Conservation (phyloP, 2,888 invertebrate species). For the Pterostichus niger region DNA sequence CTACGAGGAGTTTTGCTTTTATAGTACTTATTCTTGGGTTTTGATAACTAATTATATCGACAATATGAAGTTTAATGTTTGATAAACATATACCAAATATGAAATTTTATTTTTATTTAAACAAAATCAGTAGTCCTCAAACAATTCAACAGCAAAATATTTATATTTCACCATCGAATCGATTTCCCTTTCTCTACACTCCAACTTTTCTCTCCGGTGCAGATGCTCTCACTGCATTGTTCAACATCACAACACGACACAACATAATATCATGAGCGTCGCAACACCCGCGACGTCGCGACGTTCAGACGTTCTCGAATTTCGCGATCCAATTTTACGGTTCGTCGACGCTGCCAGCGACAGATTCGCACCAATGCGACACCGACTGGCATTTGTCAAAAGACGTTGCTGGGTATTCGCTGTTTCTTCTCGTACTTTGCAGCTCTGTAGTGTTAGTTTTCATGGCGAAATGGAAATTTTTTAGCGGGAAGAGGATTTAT, state of each 20-base stretch:
- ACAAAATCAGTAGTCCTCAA: too few species aligned
- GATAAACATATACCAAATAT: too few species aligned
- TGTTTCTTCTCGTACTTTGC: slow-evolving; percentile 55
- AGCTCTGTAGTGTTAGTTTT: slow-evolving; percentile 31
- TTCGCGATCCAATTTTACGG: slow-evolving; percentile 66
- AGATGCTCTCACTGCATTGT: slow-evolving; percentile 33
- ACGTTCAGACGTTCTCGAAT: slow-evolving; percentile 24
- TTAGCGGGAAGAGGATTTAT: background rate
- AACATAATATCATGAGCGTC: slow-evolving; percentile 6
- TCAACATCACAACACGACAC: slow-evolving; percentile 17
- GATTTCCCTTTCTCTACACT: background rate
- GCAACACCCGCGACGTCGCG: slow-evolving; percentile 4
- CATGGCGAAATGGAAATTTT: slow-evolving; percentile 25
- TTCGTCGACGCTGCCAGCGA: slow-evolving; percentile 57
- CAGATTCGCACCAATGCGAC: slow-evolving; percentile 64
- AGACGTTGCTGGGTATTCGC: slow-evolving; percentile 22
- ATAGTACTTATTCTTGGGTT: too few species aligned
- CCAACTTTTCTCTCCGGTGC: background rate
- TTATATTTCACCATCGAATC: background rate
- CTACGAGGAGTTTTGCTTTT: too few species aligned
- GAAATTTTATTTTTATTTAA: too few species aligned
- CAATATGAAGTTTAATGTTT: too few species aligned
- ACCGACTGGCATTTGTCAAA: slow-evolving; percentile 61
- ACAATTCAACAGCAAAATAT: background rate
- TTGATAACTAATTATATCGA: too few species aligned